Percentiles rank a stretch among this genome's conserved stretches.
phyloP scores from a whole-genome alignment of 2,888 invertebrate species.

The Cyclophora albipunctata region DNA sequence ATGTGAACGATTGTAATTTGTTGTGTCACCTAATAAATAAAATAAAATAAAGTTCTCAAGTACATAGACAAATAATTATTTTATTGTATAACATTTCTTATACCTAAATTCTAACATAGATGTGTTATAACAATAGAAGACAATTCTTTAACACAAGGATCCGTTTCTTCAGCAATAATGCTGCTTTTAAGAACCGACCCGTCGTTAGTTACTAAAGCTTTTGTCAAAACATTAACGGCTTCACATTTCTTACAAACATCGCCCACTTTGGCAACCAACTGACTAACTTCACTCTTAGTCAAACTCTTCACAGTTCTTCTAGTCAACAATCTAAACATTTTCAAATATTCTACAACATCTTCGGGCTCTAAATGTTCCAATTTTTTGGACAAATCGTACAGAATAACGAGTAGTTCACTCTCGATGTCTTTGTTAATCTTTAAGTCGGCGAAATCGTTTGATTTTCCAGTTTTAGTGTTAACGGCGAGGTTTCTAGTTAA shows the following conservation, averaged over 20 bases:
- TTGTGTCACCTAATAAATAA: no score
- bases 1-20: no score
- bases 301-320: slow-evolving; percentile 50
- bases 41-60: no score
- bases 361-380: slow-evolving; percentile 37
- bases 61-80: no score
- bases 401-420: slow-evolving; percentile 44
- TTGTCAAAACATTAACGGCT: slow-evolving; percentile 35
- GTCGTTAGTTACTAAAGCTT: slow-evolving; percentile 40
- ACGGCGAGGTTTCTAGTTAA: slow-evolving; percentile 35
- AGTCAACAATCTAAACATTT: slow-evolving; percentile 41
- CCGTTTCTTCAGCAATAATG: slow-evolving; percentile 16
- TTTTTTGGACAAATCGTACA: slow-evolving; percentile 40
- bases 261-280: slow-evolving; percentile 38
- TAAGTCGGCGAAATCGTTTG: slow-evolving; percentile 34
- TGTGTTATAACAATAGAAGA: slow-evolving; percentile 32
- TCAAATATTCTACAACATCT: slow-evolving; percentile 38
- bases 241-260: slow-evolving; percentile 29
- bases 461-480: slow-evolving; percentile 29
- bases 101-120: no score
- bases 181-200: slow-evolving; percentile 39
- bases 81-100: no score
- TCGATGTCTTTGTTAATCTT: slow-evolving; percentile 56
- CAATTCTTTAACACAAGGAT: slow-evolving; percentile 29
- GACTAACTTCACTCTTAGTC: slow-evolving; percentile 44